Conservation (phyloP, 2,797 vertebrate genomes). For the Remorina albescens region DNA sequence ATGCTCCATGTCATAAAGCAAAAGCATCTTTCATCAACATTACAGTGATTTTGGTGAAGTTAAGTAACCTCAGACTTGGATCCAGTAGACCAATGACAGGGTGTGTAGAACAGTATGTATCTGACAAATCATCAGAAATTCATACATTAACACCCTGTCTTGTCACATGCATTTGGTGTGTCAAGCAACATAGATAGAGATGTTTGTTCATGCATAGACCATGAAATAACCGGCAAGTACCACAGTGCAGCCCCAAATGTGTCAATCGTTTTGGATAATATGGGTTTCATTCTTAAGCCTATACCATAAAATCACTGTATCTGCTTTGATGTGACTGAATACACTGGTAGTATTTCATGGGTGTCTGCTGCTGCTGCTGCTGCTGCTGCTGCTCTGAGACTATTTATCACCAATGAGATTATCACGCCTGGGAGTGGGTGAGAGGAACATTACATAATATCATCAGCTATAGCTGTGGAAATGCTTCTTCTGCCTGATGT, state of each 20-base stretch:
- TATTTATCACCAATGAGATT: slow-evolving; percentile 62
- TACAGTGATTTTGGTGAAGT: not conserved
- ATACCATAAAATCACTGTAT: slow-evolving; percentile 50
- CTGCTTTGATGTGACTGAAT: slow-evolving; percentile 46
- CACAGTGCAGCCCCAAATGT: slow-evolving; percentile 3
- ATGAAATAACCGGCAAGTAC: slow-evolving; percentile 19
- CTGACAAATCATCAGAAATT: not conserved
- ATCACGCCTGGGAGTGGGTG: slow-evolving; percentile 36
- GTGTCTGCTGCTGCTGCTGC: slow-evolving; percentile 26
- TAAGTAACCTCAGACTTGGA: not conserved
- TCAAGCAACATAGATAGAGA: slow-evolving; percentile 4
- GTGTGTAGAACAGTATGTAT: not conserved
- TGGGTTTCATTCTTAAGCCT: slow-evolving; percentile 35
- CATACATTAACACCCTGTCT: too few relatives aligned
- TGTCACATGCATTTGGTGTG: not conserved
- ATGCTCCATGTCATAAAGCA: not conserved
- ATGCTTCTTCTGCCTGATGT: not conserved
- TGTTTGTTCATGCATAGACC: slow-evolving; percentile 8
- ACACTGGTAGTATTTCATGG: slow-evolving; percentile 38
- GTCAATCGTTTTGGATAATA: slow-evolving; percentile 25
- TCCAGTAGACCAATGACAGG: not conserved
- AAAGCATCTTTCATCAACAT: not conserved
- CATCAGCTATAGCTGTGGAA: slow-evolving; percentile 17
- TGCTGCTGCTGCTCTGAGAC: slow-evolving; percentile 37
- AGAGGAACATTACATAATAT: slow-evolving; percentile 34